Evolutionary conservation across 2,888 invertebrate species (phyloP), one percentile per base, ranked within the genome.

Genomic region (Lasioglossum vierecki): DNA sequence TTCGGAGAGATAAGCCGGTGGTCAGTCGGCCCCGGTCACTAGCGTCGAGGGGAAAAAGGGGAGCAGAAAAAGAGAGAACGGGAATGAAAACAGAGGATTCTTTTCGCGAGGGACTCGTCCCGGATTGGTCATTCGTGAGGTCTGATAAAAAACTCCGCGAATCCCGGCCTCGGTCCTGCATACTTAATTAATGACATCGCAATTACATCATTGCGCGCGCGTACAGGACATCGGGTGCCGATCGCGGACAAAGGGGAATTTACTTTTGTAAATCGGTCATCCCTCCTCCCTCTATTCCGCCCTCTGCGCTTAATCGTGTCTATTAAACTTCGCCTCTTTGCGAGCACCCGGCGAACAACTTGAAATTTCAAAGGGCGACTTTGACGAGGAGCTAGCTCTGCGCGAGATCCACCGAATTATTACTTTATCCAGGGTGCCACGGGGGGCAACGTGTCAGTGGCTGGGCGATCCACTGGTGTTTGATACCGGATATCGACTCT

Each of bases 111-210:
- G 79, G 78, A 86, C 76, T 86, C 79, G 79, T 84, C 79, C 81
- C 49, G 79, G 82, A 78, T 78, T 82, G 84, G 68, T 71, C 75
- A 82, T 85, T 80, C 84, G 80, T 68, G 75, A 82, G 76, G 41
- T 35, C 87, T 82, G 91, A 91, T 91, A 92, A 92, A 92, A 92
- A 92, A 83, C 87, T 84, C 91, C 86, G 76, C 87, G 83, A 79
- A 84, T 80, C 80, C 81, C 73, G 68, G 75, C 35, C 76, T 83
- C 75, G 60, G 26, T 71, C 18, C 63, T 84, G 84, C 88, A 90
- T 88, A 89, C 82, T 91, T 93, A 92, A 93, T 93, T 93, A 93
- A 92, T 90, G 90, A 44, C 44, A 26, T 71, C 26, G 71, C 44
- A 41, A 41, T 70, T 41, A 70, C 70, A n/a, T 70, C 70, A 70